Base-by-base conservation (phyloP, 2,888 invertebrate genomes). In the Nomada fabriciana region DNA sequence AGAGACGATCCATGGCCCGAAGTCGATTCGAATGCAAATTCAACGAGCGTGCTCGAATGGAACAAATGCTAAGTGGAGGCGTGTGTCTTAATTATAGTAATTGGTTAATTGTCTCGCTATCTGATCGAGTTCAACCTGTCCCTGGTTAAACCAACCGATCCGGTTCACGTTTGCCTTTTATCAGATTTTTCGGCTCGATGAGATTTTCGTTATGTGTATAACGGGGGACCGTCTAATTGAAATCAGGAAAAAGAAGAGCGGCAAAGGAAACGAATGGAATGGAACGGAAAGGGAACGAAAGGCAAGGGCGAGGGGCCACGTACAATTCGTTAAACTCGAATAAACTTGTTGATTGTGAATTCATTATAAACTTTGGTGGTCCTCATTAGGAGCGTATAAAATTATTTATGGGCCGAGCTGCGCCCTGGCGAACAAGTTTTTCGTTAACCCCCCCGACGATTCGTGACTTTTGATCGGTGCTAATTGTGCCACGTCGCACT, bases 41-140 rank as follows among this genome's bases (percentile, higher is more conserved):
- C 86, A 85, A 86, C 85, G 89, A 82, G 80, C 80, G 73, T 78
- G 87, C 82, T 86, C 73, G 83, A 80, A 86, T 91, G 85, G 88
- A 90, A 90, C 89, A 89, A 89, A 91, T 90, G 90, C 90, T 90
- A 90, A 91, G 89, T 91, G 87, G 90, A 83, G 79, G 88, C 86
- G 90, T 88, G 91, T 90, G 90, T 91, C 91, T 92, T 92, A 91
- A 92, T 92, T 92, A 92, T 89, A 89, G 90, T 90, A 91, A 92
- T 92, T 91, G 91, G 91, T 91, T 92, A 92, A 92, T 92, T 92
- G 92, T 90, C 86, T 82, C 87, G 80, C 86, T 89, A 89, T 90
- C 90, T 88, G 89, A 90, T 88, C 86, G 83, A 77, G 74, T 81
- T 71, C 70, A 76, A 80, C 63, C 80, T 84, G 79, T 67, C 76